Base-by-base conservation (phyloP, 2,797 vertebrate species). In the Amazonetta brasiliensis region DNA sequence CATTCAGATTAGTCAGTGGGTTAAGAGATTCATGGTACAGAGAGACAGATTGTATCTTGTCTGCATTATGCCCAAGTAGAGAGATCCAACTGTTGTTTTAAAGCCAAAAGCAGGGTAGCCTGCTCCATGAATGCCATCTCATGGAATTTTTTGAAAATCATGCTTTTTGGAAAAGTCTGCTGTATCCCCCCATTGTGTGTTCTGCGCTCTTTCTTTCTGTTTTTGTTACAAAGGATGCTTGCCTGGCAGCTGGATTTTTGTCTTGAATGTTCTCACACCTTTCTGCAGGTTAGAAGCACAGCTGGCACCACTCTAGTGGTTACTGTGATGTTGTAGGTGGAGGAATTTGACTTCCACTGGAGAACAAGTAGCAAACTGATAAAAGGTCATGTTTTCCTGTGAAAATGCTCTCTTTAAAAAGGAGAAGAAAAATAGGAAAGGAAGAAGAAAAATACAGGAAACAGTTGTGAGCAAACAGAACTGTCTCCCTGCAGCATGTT, bases 1-100 rank as follows among this genome's bases (percentile, higher is more conserved):
- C 90, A 87, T 87, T 94, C 87, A 77, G 64, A 92, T 94, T 95
- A 94, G 77, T 91, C 83, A 84, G 67, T 92, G 91, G 75, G 54
- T 89, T 73, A 90, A 94, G 85, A 92, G 83, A 77, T 63, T 92
- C 28, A 1, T 77, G 75, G 78, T 83, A 64, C 35, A 5, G 39
- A 79, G 90, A 94, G 84, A 72, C 84, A 89, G 92, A 94, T 96
- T 72, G 33, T 87, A 89, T 97, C 95, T 96, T 31, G 3, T 84
- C 80, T 25, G 4, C 33, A 35, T 94, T 82, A 77, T 77, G 71
- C 25, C 9, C 58, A 67, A 91, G 56, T 21, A 37, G 59, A 91
- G 69, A 80, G 39, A 82, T 91, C 87, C 91, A 89, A 4, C 26
- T 80, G 52, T 84, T 94, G 85, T 74, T 62, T 56, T 87, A 71